Base-by-base conservation (phyloP, 1,140 invertebrate genomes). In the Apis florea region DNA sequence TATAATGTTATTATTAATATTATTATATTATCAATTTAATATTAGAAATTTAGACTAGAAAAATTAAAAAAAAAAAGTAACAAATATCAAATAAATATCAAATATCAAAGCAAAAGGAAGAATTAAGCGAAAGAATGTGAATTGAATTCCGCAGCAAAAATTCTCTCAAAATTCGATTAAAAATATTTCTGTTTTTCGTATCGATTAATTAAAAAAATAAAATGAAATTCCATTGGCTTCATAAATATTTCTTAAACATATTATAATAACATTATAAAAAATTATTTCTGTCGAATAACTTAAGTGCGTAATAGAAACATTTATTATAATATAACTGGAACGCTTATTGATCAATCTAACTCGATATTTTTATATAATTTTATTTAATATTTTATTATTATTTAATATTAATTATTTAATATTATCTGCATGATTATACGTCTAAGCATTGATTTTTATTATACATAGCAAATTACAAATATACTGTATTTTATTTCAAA, bases 301-400 rank as follows among this genome's bases (percentile, higher is more conserved):
- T n/a, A 5, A 47, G 8, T 19, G 15, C 21, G 21, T 72, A 58
- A 72, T 72, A 47, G 54, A 31, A 58, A 72, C 70, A 31, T 58
- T 58, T 58, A 26, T 56, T 71, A 19, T n/a, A 51, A 69, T 69
- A 19, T 31, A 56, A 71, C 21, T 56, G 69, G 53, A 71, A 71
- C 69, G 69, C 21, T 24, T 26, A 19, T 56, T 56, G 26, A 47
- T 72, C 31, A 72, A 31, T 10, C 9, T 58, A 54, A 72, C 26
- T 31, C 70, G 17, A 15, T 72, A 72, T 13, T n/a, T n/a, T n/a
- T n/a, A n/a, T n/a, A n/a, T 19, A 31, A 72, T 56, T 58, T 72
- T 58, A 70, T 70, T 70, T 70, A 70, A 17, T 53, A 58, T n/a
- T n/a, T n/a, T n/a, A n/a, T n/a, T n/a, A n/a, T n/a, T n/a, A n/a